Percentiles rank a stretch among this genome's conserved stretches.
Conservation (phyloP, 2,797 vertebrate species). For the Rhyacichthys aspro region DNA sequence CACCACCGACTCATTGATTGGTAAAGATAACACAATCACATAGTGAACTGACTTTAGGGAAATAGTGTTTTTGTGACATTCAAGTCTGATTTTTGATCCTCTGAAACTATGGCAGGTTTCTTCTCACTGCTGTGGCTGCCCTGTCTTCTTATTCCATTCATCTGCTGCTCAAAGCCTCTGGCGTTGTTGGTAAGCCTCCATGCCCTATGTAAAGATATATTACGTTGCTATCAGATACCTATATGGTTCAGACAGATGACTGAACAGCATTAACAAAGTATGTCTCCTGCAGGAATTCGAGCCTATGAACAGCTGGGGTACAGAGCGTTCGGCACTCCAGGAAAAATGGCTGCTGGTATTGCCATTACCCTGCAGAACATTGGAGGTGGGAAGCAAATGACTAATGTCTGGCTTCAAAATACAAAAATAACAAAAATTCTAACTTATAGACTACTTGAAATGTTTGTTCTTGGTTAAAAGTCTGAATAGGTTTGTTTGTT, state of each 20-base stretch:
- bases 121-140: conserved; percentile 88
- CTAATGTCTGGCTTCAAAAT: neutral
- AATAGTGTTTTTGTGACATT: no score
- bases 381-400: conserved; percentile 82
- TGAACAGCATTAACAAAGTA: neutral
- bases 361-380: conserved; percentile 97
- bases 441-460: no score
- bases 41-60: no score
- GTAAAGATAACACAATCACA: no score
- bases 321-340: conserved; percentile 92
- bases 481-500: no score
- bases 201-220: conserved; percentile 6
- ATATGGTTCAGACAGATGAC: neutral
- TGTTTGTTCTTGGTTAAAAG: no score
- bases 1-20: no score
- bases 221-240: neutral
- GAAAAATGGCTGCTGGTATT: conserved; percentile 91
- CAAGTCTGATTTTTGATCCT: neutral
- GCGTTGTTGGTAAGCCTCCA: conserved; percentile 88
- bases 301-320: conserved; percentile 94
- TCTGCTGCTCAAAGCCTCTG: conserved; percentile 93
- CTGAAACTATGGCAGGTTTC: conserved; percentile 82
- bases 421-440: no score
- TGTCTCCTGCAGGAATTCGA: conserved; percentile 84
- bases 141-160: conserved; percentile 97